Base-by-base conservation (phyloP, 2,888 invertebrate genomes). In the Chrysotoxum bicinctum region DNA sequence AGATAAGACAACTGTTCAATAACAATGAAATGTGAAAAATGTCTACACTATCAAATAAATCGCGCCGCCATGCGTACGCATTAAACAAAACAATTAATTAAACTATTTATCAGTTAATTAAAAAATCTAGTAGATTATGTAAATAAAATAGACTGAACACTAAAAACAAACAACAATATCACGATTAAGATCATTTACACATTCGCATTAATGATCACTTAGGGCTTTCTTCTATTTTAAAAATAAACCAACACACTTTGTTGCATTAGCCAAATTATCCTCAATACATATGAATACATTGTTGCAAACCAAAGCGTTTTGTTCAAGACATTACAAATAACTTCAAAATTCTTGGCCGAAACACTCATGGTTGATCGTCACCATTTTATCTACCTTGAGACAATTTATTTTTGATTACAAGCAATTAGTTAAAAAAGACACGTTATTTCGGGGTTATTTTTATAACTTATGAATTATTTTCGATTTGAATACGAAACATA, bases 221-320 rank as follows among this genome's bases (percentile, higher is more conserved):
- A 19, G 19, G 21, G 6, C 1, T 58, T 12, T 37, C 7, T 37
- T 58, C 19, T 21, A 58, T 21, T 35, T 58, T 14, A 14, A 50
- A 48, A 23, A 23, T 14, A 14, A 21, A 48, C 23, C 2, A 48
- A 21, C 48, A 48, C 48, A 48, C 21, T 48, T 48, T 45, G 5
- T 48, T 48, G 10, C 54, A 32, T 21, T 43, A 26, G 43, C 26
- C 62, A 43, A 62, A 45, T 62, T 60, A 40, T 23, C 60, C 43
- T n/a, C 3, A 19, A n/a, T n/a, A n/a, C n/a, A n/a, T n/a, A n/a
- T n/a, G n/a, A 45, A 32, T 45, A 64, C 45, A 45, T 32, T 64
- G 45, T 45, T 64, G 64, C 64, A 45, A 30, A 19, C 1, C 19
- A 14, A 30, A 5, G 9, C 45, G 10, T 30, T 64, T 30, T 10